Base-by-base conservation (phyloP, 2,113 vertebrate species). In the Plectropomus leopardus region DNA sequence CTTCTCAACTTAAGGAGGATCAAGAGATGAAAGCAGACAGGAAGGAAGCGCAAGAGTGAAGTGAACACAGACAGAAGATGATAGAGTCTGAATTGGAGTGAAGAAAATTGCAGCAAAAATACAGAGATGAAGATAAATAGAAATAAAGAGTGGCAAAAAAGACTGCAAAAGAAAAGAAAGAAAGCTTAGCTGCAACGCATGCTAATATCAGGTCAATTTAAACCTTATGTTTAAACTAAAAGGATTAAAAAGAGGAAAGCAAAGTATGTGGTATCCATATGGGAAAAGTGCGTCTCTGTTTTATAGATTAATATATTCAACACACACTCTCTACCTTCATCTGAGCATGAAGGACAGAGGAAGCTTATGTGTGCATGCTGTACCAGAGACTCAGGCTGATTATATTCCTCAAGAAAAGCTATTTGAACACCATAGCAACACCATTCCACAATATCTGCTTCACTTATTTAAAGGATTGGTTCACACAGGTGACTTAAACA, bases 1-100 rank as follows among this genome's bases (percentile, higher is more conserved):
- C 44, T n/a, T 36, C 45, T 80, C 59, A 13, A 42, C 72, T 55
- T n/a, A 42, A 42, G 76, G 72, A 42, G 83, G 67, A 76, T 72
- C 51, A 63, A 5, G 45, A 50, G 15, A 85, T 44, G 66, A 72
- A 67, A 60, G 36, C 59, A 2, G 53, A 53, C 51, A 72, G 45
- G 14, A 19, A 44, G 13, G 45, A 36, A 5, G 23, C 23, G 17
- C 14, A 26, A 6, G 28, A 57, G 58, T 13, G 23, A 28, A 79
- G 42, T 17, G 40, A 64, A 53, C 42, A 24, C 42, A 24, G 58
- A 40, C 3, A 48, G 5, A 48, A 26, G 48, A 36, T 0, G 47
- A 24, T 0, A 24, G 48, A 57, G 75, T 48, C 23, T n/a, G n/a
- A n/a, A n/a, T n/a, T n/a, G n/a, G n/a, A n/a, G n/a, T n/a, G n/a